phyloP scores from a whole-genome alignment of 2,888 invertebrate species.

The Sicus ferrugineus region DNA sequence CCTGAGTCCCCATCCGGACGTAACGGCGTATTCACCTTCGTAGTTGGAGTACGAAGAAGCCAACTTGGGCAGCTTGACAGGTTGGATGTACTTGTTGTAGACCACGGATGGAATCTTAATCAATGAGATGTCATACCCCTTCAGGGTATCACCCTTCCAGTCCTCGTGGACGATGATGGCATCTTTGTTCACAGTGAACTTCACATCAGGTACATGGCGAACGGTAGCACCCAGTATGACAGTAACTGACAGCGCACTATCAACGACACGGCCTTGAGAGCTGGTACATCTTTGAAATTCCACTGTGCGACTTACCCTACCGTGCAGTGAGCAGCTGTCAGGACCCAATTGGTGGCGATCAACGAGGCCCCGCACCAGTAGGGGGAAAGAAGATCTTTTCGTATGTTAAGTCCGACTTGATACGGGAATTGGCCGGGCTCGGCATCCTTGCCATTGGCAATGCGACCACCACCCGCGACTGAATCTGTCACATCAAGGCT shows the following conservation, averaged over 20 bases:
- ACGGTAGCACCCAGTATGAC: constrained; percentile 49
- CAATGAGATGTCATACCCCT: constrained; percentile 52
- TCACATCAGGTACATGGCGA: constrained; percentile 41
- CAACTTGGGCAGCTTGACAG: constrained; percentile 43
- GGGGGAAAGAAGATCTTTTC: constrained; percentile 34
- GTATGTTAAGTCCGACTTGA: constrained; percentile 55
- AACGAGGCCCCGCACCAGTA: constrained; percentile 59
- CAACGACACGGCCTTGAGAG: no score
- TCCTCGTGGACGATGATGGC: constrained; percentile 52
- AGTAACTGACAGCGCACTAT: constrained; percentile 43
- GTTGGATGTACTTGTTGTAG: constrained; percentile 19
- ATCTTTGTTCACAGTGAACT: constrained; percentile 40
- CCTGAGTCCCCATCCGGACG: constrained; percentile 51
- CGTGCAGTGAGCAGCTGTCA: constrained; percentile 58
- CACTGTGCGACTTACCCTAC: constrained; percentile 47
- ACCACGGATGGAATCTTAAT: constrained; percentile 53
- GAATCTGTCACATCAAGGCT: no score
- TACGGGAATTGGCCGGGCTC: constrained; percentile 44
- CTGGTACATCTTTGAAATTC: no score
- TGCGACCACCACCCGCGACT: constrained; percentile 47
- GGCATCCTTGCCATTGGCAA: constrained; percentile 45
- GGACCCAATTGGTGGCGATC: constrained; percentile 50
- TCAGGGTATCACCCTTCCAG: constrained; percentile 49
- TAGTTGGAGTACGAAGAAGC: constrained; percentile 44
- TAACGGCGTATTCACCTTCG: constrained; percentile 44